Base-by-base conservation (phyloP, 2,113 vertebrate genomes). In the Paedocypris sp. region DNA sequence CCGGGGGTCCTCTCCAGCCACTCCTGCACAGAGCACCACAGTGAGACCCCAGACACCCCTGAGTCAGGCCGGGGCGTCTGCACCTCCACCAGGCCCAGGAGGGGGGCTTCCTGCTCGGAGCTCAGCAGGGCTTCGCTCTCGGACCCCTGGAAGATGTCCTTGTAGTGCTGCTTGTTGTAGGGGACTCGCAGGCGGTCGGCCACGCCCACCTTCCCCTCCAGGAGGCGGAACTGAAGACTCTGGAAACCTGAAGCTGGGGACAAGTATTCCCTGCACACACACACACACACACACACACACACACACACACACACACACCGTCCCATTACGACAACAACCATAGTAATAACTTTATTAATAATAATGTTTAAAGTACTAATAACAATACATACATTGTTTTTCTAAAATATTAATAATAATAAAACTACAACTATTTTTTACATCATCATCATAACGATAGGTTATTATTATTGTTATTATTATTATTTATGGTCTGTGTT, bases 1-100 rank as follows among this genome's bases (percentile, higher is more conserved):
- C 94, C 93, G 0, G 93, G 94, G 60, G 95, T 99, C 80, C 95
- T 90, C 83, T 97, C 94, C 68, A 99, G 83, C 94, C 94, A 99
- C 74, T 90, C 83, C 94, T 99, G 66, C 74, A 58, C 1, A 10
- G 70, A 13, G 6, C 6, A 35, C 3, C 18, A 8, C 9, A 38
- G 3, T 32, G 49, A 7, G 1, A 10, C 10, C 1, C 23, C 39
- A 42, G 2, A 4, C 10, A 9, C 4, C 13, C 23, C 9, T 45
- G 11, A 12, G 6, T 10, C 18, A 22, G 42, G 13, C 10, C 11
- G 13, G 10, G 13, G 20, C 20, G 2, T 2, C 20, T 22, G 0
- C 79, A 96, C 95, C 90, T 98, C 90, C 3, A 98, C 90, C 2
- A 97, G 83, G 19, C 90, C 89, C 36, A 99, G 67, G 1, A 98